Percentiles rank a stretch among this genome's conserved stretches.
Evolutionary conservation across 1,140 invertebrate species (phyloP).

Genomic region (Tetraneura akinire): DNA sequence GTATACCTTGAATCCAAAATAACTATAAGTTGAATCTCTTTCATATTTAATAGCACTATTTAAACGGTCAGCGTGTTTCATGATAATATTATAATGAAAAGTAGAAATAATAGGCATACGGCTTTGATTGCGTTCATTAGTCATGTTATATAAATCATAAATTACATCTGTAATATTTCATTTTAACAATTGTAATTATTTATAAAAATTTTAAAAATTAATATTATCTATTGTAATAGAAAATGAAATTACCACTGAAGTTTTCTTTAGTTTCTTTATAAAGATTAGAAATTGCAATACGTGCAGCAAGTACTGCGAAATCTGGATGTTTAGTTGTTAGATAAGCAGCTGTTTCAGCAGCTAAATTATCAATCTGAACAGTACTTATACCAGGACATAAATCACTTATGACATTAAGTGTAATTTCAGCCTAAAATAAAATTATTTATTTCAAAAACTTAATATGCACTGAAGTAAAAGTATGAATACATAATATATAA

Average conservation of each 20-base stretch:
- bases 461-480: slow-evolving; percentile 6
- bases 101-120: slow-evolving; percentile 83
- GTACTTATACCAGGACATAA: slow-evolving; percentile 96
- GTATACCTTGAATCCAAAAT: slow-evolving; percentile 93
- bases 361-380: slow-evolving; percentile 93
- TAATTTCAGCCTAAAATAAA: slow-evolving; percentile 71
- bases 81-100: slow-evolving; percentile 79
- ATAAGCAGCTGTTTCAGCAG: slow-evolving; percentile 93
- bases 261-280: slow-evolving; percentile 95
- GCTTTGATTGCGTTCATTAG: slow-evolving; percentile 72
- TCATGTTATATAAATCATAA: slow-evolving; percentile 77
- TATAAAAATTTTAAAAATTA: neutral
- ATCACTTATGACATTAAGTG: slow-evolving; percentile 87
- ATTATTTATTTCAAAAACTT: slow-evolving; percentile 26
- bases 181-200: slow-evolving; percentile 46
- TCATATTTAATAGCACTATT: slow-evolving; percentile 98
- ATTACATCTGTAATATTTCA: slow-evolving; percentile 79
- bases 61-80: slow-evolving; percentile 81
- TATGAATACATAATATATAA: neutral
- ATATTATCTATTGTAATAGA: too few relatives aligned
- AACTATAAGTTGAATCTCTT: slow-evolving; percentile 96
- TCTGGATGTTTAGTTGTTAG: slow-evolving; percentile 97
- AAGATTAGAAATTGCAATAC: slow-evolving; percentile 95
- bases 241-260: slow-evolving; percentile 73
- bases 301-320: slow-evolving; percentile 92